A percentile compares a stretch with the other conserved stretches of the same genome.
Conservation (phyloP, 2,888 invertebrate genomes). For the Augochlorella aurata region DNA sequence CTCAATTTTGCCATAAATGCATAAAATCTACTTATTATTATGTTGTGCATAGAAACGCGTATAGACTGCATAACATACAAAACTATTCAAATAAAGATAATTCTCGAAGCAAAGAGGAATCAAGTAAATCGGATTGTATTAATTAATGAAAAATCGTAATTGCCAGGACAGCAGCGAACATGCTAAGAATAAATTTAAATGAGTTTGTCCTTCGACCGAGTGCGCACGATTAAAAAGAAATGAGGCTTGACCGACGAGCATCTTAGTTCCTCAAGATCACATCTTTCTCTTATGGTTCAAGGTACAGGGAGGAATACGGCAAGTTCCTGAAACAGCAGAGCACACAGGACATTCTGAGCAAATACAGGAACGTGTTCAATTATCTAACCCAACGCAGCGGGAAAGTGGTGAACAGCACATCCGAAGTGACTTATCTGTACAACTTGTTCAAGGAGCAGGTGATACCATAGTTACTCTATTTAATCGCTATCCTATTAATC, state of each 20-base stretch:
- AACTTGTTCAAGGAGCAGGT: conserved; percentile 81
- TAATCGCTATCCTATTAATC: no score
- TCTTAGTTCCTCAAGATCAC: background rate
- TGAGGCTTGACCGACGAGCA: background rate
- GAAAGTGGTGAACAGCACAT: conserved; percentile 71
- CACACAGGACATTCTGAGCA: conserved; percentile 74
- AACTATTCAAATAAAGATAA: no score
- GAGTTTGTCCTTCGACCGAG: background rate
- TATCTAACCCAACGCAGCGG: conserved; percentile 81
- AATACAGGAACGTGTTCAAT: conserved; percentile 79
- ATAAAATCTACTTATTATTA: no score
- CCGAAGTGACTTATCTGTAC: conserved; percentile 78
- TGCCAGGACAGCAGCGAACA: background rate
- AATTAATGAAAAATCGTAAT: no score
- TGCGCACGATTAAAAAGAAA: background rate
- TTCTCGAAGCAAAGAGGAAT: no score
- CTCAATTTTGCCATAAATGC: no score
- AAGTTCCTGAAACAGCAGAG: conserved; percentile 65
- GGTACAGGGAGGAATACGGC: conserved; percentile 74
- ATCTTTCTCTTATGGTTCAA: conserved; percentile 50
- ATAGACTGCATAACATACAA: no score
- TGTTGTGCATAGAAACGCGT: no score
- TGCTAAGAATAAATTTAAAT: background rate
- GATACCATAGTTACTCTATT: background rate
- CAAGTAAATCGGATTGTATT: no score